Evolutionary conservation across 2,888 invertebrate species (phyloP).

Genomic region (Phalera bucephala): DNA sequence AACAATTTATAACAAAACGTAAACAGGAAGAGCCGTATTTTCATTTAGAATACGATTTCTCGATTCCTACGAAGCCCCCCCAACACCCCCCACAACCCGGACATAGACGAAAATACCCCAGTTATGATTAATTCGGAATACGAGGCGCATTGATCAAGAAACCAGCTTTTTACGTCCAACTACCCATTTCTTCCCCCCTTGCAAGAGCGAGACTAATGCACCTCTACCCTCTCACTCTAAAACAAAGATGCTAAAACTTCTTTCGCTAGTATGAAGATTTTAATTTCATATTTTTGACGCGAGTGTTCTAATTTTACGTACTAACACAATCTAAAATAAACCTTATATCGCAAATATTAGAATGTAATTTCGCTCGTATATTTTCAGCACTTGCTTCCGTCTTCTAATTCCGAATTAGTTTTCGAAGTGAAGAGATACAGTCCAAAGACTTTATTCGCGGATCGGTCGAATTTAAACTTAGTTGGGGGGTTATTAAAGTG

Average conservation of each 20-base stretch:
- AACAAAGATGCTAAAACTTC: conserved; percentile 84
- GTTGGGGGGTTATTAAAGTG: conserved; percentile 39
- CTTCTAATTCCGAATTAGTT: conserved; percentile 81
- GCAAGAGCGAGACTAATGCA: conserved; percentile 79
- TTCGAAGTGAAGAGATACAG: conserved; percentile 84
- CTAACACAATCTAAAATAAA: conserved; percentile 24
- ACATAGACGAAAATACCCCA: conserved; percentile 81
- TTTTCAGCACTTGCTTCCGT: conserved; percentile 70
- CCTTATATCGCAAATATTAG: conserved; percentile 25
- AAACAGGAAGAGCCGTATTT: conserved; percentile 82
- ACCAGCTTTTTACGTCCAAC: conserved; percentile 82
- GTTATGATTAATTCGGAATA: conserved; percentile 83
- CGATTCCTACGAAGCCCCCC: conserved; percentile 48
- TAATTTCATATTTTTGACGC: conserved; percentile 84
- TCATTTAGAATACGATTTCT: conserved; percentile 82
- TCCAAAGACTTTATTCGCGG: conserved; percentile 71
- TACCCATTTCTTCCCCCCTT: conserved; percentile 71
- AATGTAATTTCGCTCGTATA: conserved; percentile 25
- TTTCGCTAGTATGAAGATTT: conserved; percentile 84
- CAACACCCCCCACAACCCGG: conserved; percentile 41
- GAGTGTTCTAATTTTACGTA: conserved; percentile 80
- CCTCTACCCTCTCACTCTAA: conserved; percentile 78
- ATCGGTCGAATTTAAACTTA: conserved; percentile 42
- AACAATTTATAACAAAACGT: conserved; percentile 83
- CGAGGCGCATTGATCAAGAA: conserved; percentile 82